phyloP scores from a whole-genome alignment of 2,113 vertebrate genomes.

The Salvelinus namaycush region DNA sequence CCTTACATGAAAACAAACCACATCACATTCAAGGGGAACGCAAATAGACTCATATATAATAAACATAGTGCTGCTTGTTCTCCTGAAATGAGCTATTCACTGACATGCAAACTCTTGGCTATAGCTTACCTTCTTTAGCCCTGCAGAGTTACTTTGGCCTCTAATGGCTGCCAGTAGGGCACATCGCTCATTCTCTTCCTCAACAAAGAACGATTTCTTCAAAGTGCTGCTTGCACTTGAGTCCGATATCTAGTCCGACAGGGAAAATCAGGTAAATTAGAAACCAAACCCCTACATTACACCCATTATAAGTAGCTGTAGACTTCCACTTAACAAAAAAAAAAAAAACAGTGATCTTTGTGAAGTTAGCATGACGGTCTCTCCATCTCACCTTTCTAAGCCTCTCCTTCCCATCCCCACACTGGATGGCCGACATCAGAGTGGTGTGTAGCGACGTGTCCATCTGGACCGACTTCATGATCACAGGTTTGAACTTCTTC shows the following conservation, averaged over 20 bases:
- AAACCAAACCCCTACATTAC: background rate
- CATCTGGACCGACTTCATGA: conserved; percentile 80
- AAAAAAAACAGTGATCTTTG: background rate
- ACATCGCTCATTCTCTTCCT: conserved; percentile 80
- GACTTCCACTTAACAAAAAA: background rate
- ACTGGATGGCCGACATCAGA: conserved; percentile 93
- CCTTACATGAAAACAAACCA: conserved; percentile 45
- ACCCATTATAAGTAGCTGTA: background rate
- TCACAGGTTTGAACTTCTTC: conserved; percentile 86
- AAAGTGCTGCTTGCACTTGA: conserved; percentile 43
- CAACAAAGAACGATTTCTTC: conserved; percentile 61
- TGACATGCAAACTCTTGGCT: background rate
- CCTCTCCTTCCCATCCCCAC: conserved; percentile 77
- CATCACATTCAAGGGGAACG: conserved; percentile 32
- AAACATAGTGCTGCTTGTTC: background rate
- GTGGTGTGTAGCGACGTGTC: conserved; percentile 84
- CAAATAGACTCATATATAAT: conserved; percentile 37
- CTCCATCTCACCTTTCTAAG: conserved; percentile 84
- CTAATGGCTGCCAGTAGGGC: conserved; percentile 89
- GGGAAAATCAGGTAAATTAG: background rate
- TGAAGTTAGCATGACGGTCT: too few relatives aligned
- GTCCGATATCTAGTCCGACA: conserved; percentile 69
- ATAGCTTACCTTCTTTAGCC: conserved; percentile 83
- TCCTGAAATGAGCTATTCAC: background rate
- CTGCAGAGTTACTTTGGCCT: conserved; percentile 73